Evolutionary conservation across 2,888 invertebrate genomes (phyloP).

Genomic region (Ashinkailepas kermadecensis): DNA sequence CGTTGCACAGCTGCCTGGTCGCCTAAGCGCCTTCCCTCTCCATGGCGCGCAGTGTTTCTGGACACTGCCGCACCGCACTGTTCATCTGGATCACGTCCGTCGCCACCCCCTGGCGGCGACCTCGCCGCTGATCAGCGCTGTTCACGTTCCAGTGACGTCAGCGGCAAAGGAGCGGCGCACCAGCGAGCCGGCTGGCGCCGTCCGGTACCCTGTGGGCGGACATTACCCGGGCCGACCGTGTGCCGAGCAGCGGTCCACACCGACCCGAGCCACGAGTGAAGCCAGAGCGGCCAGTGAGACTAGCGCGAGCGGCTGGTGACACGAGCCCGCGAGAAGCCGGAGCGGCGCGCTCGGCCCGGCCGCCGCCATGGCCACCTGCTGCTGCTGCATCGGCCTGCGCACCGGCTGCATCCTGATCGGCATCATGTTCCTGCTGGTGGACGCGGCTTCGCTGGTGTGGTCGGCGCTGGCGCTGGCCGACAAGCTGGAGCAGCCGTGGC

Average conservation of each 20-base stretch:
- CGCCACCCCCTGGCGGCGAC: not conserved
- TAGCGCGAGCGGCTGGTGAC: not conserved
- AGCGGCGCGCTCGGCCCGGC: not conserved
- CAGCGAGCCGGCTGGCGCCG: too few species aligned
- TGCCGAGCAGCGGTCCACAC: not conserved
- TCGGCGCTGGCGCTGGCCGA: not conserved
- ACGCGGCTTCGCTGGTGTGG: not conserved
- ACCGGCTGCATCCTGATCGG: constrained; percentile 14
- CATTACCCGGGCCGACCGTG: not conserved
- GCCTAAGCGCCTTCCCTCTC: too few species aligned
- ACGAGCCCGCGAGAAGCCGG: not conserved
- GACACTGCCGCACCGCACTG: too few species aligned
- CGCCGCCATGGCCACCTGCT: constrained; percentile 15
- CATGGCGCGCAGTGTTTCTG: too few species aligned
- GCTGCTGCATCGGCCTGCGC: constrained; percentile 24
- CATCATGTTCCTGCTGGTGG: not conserved
- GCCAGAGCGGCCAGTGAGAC: not conserved
- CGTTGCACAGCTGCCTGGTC: too few species aligned
- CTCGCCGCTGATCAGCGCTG: not conserved
- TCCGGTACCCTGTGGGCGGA: too few species aligned
- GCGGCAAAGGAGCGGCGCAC: not conserved
- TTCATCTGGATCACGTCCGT: too few species aligned
- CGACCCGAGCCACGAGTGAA: not conserved
- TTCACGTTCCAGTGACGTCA: not conserved
- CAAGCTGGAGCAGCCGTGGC: not conserved